These are phyloP conservation scores for Drosophila monieri DNA, from an alignment of 2,888 invertebrate genomes.

Conservation along the genomic window DNA sequence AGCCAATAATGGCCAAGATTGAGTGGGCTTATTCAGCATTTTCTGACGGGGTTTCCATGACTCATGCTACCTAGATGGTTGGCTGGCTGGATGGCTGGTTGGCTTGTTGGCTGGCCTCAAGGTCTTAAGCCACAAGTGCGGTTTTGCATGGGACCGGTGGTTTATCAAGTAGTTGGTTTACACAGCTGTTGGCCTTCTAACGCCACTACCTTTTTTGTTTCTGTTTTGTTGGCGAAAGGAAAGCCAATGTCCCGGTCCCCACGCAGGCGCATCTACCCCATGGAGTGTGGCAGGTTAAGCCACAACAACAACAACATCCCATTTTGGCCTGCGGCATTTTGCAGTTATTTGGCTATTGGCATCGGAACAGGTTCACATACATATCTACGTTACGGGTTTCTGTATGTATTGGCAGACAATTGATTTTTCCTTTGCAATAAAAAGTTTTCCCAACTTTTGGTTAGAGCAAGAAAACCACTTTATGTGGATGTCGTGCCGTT, in stretches of 20 bases:
- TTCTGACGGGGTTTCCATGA: slow-evolving; percentile 11
- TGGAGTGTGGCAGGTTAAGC: slow-evolving; percentile 15
- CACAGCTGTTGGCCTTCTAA: slow-evolving; percentile 34
- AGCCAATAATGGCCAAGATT: slow-evolving; percentile 35
- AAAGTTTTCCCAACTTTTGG: slow-evolving; percentile 57
- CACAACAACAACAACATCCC: slow-evolving; percentile 31
- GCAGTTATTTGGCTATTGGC: slow-evolving; percentile 59
- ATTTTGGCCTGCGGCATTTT: slow-evolving; percentile 63
- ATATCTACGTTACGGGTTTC: neutral
- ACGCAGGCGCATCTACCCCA: slow-evolving; percentile 28
- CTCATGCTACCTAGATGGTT: slow-evolving; percentile 12
- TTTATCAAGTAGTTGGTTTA: slow-evolving; percentile 42
- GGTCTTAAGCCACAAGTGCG: slow-evolving; percentile 52
- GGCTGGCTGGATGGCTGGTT: neutral
- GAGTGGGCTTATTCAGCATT: slow-evolving; percentile 46
- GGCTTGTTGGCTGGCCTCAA: slow-evolving; percentile 35
- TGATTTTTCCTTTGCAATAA: slow-evolving; percentile 71
- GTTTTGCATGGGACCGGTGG: slow-evolving; percentile 60
- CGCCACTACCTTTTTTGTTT: slow-evolving; percentile 7
- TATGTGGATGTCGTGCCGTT: slow-evolving; percentile 58
- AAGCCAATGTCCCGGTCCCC: slow-evolving; percentile 31
- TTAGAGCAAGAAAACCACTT: slow-evolving; percentile 64
- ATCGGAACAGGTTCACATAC: slow-evolving; percentile 38
- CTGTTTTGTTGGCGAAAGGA: slow-evolving; percentile 22
- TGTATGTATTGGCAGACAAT: slow-evolving; percentile 65